These are phyloP conservation scores for Odocoileus hemionus DNA, from an alignment of 2,113 vertebrate genomes.

Conservation along the genomic window DNA sequence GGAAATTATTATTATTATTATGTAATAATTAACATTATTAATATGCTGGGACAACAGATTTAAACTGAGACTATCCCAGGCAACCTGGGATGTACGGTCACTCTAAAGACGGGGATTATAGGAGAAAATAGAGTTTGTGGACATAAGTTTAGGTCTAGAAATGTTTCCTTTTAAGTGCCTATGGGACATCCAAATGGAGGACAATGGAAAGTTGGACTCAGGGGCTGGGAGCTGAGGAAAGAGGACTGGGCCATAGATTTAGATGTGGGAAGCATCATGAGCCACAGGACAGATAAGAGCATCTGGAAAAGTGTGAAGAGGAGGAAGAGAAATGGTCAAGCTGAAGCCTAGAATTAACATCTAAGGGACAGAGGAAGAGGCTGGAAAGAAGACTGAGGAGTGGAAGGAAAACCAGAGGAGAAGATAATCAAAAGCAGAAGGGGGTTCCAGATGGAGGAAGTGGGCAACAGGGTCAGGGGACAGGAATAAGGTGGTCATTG, in stretches of 20 bases:
- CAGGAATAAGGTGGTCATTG: fast-evolving
- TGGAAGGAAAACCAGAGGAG: not conserved
- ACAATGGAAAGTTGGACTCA: not conserved
- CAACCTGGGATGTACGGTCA: not conserved
- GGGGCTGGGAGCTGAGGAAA: not conserved
- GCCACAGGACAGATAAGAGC: not conserved
- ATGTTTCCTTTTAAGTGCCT: not conserved
- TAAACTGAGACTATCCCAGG: not conserved
- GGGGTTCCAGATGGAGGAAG: not conserved
- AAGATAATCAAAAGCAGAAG: not conserved
- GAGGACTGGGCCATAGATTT: not conserved
- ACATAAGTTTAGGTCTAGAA: not conserved
- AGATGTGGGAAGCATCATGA: not conserved
- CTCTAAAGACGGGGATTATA: not conserved
- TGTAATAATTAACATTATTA: not conserved
- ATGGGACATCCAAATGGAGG: not conserved
- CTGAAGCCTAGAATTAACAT: not conserved
- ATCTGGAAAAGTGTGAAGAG: not conserved
- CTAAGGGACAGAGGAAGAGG: not conserved
- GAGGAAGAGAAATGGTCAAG: not conserved
- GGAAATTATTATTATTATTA: not conserved
- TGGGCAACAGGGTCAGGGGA: not conserved
- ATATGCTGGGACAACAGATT: not conserved
- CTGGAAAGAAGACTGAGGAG: not conserved
- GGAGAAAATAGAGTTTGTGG: not conserved